A percentile compares a stretch with the other conserved stretches of the same genome.
Conservation (phyloP, 2,797 vertebrate species). For the Sebastes minor region DNA sequence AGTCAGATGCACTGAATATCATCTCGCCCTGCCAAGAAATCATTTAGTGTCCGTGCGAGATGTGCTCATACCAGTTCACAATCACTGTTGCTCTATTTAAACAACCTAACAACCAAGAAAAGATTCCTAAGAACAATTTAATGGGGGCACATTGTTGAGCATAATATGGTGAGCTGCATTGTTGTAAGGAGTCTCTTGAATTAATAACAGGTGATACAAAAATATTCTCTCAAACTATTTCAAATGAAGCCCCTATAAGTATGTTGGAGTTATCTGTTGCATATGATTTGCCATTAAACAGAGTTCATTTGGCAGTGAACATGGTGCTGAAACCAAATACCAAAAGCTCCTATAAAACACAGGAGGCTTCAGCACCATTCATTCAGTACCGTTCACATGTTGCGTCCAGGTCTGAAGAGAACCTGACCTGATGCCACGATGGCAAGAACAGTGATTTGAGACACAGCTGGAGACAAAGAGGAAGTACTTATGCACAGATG, state of each 20-base stretch:
- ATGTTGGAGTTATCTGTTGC: background rate
- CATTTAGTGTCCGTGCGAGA: slow-evolving; percentile 1
- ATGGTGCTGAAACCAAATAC: slow-evolving; percentile 18
- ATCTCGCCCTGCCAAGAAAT: slow-evolving; percentile 28
- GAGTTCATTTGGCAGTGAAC: background rate
- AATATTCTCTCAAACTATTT: background rate
- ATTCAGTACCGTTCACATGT: slow-evolving; percentile 3
- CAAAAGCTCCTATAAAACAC: slow-evolving; percentile 8
- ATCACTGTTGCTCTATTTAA: background rate
- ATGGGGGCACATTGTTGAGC: slow-evolving; percentile 22
- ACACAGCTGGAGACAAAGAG: slow-evolving; percentile 54
- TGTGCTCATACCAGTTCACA: slow-evolving; percentile 19
- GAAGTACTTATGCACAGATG: slow-evolving; percentile 63
- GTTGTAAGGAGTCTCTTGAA: slow-evolving; percentile 14
- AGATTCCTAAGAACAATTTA: slow-evolving; percentile 9
- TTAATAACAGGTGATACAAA: slow-evolving; percentile 26
- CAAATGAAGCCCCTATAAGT: background rate
- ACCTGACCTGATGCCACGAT: slow-evolving; percentile 50
- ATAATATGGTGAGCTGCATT: background rate
- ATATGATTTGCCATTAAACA: background rate
- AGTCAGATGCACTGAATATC: slow-evolving; percentile 3
- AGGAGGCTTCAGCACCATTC: background rate
- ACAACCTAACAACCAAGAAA: slow-evolving; percentile 29
- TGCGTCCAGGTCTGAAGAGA: slow-evolving; percentile 24
- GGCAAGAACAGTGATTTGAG: slow-evolving; percentile 48